phyloP scores from a whole-genome alignment of 1,140 invertebrate species.

The Macrostomum lignano region DNA sequence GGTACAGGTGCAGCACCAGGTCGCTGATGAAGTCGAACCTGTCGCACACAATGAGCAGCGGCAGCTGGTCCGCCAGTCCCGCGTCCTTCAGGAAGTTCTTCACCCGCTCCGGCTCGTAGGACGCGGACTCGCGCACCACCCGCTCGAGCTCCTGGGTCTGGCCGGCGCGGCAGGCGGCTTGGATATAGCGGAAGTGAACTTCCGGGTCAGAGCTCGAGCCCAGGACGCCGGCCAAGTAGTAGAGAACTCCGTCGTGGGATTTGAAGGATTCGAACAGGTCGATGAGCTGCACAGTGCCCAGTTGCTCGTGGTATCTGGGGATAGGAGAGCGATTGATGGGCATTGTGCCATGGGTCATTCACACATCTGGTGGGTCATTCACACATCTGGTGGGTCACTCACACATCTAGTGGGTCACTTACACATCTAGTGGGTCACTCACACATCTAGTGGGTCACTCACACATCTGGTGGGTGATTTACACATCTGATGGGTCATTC shows the following conservation, averaged over 20 bases:
- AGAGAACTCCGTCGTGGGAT: constrained; percentile 89
- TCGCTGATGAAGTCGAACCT: constrained; percentile 98
- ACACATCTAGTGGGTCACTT: too few relatives aligned
- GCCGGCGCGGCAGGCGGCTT: constrained; percentile 78
- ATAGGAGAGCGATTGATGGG: too few relatives aligned
- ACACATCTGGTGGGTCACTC: too few relatives aligned
- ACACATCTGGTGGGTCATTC: too few relatives aligned
- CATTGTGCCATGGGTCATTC: too few relatives aligned
- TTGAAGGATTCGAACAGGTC: constrained; percentile 98
- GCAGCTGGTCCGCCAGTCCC: constrained; percentile 80
- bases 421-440: too few relatives aligned
- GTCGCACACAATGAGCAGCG: constrained; percentile 95
- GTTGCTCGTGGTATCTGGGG: constrained; percentile 92
- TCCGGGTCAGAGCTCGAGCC: constrained; percentile 97
- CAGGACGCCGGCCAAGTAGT: constrained; percentile 93
- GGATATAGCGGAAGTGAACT: constrained; percentile 97
- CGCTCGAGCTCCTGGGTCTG: constrained; percentile 98
- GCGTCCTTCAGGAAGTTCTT: constrained; percentile 99
- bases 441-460: too few relatives aligned
- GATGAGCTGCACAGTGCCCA: constrained; percentile 76
- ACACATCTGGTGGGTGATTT: too few relatives aligned
- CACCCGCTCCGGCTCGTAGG: constrained; percentile 85
- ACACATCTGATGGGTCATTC: too few relatives aligned
- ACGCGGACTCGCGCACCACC: constrained; percentile 91
- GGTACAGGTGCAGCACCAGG: constrained; percentile 80